A percentile compares a stretch with the other conserved stretches of the same genome.
phyloP scores from a whole-genome alignment of 2,888 invertebrate genomes.

The Torymus aiolomorphi region DNA sequence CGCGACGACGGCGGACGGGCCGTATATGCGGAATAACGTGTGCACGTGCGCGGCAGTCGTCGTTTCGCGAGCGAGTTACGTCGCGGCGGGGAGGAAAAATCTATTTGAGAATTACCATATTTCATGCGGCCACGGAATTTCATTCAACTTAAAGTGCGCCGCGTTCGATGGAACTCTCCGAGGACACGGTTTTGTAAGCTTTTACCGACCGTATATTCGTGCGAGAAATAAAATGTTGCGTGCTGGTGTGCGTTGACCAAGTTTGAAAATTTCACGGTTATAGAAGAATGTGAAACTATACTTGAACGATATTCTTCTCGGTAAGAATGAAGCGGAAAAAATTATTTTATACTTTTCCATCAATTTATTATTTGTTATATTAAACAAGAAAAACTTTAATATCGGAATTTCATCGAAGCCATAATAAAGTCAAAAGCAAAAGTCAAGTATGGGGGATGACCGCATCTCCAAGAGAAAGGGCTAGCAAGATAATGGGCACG shows the following conservation, averaged over 20 bases:
- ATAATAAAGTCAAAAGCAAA: conserved; percentile 29
- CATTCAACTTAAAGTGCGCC: conserved; percentile 30
- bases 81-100: conserved; percentile 13
- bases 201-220: not conserved
- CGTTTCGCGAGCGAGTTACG: conserved; percentile 24
- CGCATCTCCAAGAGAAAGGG: not conserved
- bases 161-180: not conserved
- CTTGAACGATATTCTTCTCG: too few species aligned
- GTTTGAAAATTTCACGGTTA: too few species aligned
- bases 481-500: not conserved
- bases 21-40: too few species aligned
- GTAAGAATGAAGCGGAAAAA: too few species aligned
- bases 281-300: too few species aligned
- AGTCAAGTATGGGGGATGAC: not conserved
- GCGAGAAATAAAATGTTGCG: too few species aligned
- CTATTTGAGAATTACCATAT: conserved; percentile 41
- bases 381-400: too few species aligned
- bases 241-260: too few species aligned
- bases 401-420: too few species aligned
- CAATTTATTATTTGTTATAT: too few species aligned
- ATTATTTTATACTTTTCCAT: too few species aligned
- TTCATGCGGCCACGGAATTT: conserved; percentile 36
- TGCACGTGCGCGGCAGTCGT: not conserved
- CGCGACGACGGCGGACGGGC: too few species aligned
- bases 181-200: not conserved